These are phyloP conservation scores for Pluvianellus socialis DNA, from an alignment of 2,113 vertebrate genomes.

Conservation along the genomic window DNA sequence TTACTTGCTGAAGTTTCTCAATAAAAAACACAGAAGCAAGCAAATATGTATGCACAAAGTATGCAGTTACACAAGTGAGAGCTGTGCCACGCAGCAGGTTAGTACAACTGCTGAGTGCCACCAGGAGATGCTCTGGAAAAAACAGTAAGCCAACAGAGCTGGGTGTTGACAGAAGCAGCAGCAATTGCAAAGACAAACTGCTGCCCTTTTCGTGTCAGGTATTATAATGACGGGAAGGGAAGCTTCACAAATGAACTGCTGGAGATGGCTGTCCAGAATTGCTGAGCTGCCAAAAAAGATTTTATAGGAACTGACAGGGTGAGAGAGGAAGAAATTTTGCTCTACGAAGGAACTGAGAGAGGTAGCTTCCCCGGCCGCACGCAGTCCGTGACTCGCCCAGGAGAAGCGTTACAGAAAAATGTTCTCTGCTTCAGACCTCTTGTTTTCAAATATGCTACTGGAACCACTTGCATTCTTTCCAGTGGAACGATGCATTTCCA, in stretches of 20 bases:
- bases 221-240: neutral
- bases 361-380: neutral
- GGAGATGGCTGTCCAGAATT: neutral
- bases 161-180: neutral
- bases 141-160: neutral
- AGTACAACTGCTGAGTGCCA: neutral
- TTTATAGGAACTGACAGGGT: neutral
- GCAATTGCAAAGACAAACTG: neutral
- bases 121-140: neutral
- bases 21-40: neutral
- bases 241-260: conserved; percentile 23
- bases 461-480: neutral
- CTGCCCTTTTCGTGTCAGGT: neutral
- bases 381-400: neutral
- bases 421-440: neutral
- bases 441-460: neutral
- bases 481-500: neutral
- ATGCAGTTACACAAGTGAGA: neutral
- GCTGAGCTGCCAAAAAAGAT: neutral
- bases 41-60: neutral
- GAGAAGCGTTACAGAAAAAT: neutral
- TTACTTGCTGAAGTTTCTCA: neutral
- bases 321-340: neutral
- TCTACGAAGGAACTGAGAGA: neutral
- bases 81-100: neutral